phyloP scores from a whole-genome alignment of 2,888 invertebrate species.

The Microctonus aethiopoides region DNA sequence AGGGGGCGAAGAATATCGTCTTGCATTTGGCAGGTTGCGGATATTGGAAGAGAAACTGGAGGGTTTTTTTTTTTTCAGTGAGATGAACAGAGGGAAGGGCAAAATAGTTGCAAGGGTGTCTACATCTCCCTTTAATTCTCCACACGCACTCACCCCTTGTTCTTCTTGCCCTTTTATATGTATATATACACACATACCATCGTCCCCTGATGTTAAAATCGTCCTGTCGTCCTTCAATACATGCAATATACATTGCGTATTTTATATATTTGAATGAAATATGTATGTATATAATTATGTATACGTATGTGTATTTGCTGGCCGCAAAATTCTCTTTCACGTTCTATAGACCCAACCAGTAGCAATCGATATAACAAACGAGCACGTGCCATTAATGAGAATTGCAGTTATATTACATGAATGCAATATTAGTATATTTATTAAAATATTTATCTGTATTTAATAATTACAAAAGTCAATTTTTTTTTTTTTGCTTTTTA shows the following conservation, averaged over 20 bases:
- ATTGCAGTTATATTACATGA: too few species aligned
- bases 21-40: conserved; percentile 61
- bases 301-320: too few species aligned
- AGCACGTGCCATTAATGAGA: too few species aligned
- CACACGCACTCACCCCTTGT: neutral
- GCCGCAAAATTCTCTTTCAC: too few species aligned
- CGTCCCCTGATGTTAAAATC: too few species aligned
- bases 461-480: too few species aligned
- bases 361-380: too few species aligned
- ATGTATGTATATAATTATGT: neutral
- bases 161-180: neutral
- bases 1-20: conserved; percentile 35
- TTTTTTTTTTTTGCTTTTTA: too few species aligned
- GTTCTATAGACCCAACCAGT: too few species aligned
- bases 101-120: conserved; percentile 39
- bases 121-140: conserved; percentile 28
- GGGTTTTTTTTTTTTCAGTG: conserved; percentile 1
- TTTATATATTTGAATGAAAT: conserved; percentile 25
- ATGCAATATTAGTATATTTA: too few species aligned
- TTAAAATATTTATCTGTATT: too few species aligned
- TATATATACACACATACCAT: neutral
- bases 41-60: conserved; percentile 53
- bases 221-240: neutral
- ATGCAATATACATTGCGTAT: conserved; percentile 11
- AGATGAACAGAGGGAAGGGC: too few species aligned